phyloP scores from a whole-genome alignment of 2,888 invertebrate genomes.

The Smittia aterrima region DNA sequence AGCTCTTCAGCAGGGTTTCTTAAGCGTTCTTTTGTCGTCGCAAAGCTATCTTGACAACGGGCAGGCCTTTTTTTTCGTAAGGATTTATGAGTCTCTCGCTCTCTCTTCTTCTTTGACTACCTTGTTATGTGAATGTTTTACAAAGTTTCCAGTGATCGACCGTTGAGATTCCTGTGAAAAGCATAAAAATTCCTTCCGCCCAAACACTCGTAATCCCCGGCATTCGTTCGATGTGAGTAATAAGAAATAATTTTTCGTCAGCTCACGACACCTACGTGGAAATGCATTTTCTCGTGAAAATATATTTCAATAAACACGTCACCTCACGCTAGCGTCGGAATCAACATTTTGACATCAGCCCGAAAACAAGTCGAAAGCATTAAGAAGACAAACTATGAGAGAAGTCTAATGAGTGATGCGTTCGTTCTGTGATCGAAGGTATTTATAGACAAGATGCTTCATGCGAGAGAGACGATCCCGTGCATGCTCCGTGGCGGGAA shows the following conservation, averaged over 20 bases:
- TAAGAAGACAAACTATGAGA: neutral
- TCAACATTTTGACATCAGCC: constrained; percentile 14
- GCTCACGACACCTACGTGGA: neutral
- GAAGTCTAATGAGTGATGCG: constrained; percentile 24
- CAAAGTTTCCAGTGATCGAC: neutral
- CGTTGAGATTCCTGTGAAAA: neutral
- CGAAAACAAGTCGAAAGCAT: neutral
- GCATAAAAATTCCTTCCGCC: neutral
- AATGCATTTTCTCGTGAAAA: constrained; percentile 2
- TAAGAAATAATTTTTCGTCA: neutral
- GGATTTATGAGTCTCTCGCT: neutral
- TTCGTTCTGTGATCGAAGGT: neutral
- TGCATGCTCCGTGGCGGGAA: neutral
- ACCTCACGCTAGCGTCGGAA: neutral
- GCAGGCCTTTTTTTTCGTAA: neutral
- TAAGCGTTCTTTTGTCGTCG: neutral
- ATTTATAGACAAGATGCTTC: constrained; percentile 2
- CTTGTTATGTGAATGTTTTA: neutral
- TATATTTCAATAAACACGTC: neutral
- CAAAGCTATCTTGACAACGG: neutral
- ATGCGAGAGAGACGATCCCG: neutral
- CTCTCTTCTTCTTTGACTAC: neutral
- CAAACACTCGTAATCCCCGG: neutral
- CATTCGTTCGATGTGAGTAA: neutral
- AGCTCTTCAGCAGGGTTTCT: constrained; percentile 1